Percentiles rank a stretch among this genome's conserved stretches.
phyloP scores from a whole-genome alignment of 1,140 invertebrate genomes.

The Aphelenchoides avenae region DNA sequence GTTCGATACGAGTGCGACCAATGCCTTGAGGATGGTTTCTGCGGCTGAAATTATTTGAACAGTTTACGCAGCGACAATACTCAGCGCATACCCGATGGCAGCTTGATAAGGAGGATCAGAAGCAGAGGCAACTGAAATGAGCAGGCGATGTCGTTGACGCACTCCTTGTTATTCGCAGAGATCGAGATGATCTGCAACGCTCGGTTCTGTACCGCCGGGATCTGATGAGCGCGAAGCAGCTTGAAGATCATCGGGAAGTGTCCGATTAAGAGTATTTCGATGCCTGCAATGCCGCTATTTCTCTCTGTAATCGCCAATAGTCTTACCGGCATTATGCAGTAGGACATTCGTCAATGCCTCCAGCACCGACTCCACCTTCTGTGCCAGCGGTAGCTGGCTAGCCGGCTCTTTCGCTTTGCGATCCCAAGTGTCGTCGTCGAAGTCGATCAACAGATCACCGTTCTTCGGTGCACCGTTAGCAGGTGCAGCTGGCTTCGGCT shows the following conservation, averaged over 20 bases:
- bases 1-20: conserved; percentile 82
- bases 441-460: not conserved
- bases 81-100: conserved; percentile 27
- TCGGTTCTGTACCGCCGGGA: conserved; percentile 70
- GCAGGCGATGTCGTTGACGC: conserved; percentile 86
- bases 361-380: conserved; percentile 68
- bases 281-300: conserved; percentile 65
- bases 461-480: conserved; percentile 15
- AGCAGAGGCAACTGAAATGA: conserved; percentile 78
- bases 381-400: conserved; percentile 45
- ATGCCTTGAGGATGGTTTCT: conserved; percentile 69
- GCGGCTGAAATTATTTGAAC: conserved; percentile 52
- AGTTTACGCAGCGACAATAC: conserved; percentile 6
- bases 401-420: no score
- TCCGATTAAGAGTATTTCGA: conserved; percentile 93
- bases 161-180: conserved; percentile 81
- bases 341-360: conserved; percentile 83
- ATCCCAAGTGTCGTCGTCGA: no score
- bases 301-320: conserved; percentile 11
- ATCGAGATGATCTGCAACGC: conserved; percentile 74
- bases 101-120: conserved; percentile 70
- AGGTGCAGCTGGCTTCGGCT: conserved; percentile 50
- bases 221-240: conserved; percentile 68
- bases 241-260: conserved; percentile 86
- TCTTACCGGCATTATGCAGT: conserved; percentile 77